phyloP scores from a whole-genome alignment of 2,113 vertebrate species.

The Alethe diademata region DNA sequence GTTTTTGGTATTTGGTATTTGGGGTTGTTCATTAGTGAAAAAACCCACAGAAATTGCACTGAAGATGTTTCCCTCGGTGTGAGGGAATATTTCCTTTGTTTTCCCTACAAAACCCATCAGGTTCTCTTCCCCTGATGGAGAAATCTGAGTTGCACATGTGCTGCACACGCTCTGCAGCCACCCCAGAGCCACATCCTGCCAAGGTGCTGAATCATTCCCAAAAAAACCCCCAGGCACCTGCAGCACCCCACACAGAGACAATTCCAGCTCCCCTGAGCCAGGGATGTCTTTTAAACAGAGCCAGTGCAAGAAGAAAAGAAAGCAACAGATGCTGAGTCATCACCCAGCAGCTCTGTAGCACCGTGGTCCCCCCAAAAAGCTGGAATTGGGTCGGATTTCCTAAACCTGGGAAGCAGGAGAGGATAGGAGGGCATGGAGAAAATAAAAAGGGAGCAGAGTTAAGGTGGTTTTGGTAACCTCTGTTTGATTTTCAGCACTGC shows the following conservation, averaged over 20 bases:
- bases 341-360: fast-evolving
- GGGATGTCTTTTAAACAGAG: fast-evolving
- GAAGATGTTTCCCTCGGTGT: fast-evolving
- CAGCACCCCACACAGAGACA: fast-evolving
- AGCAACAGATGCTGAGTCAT: slow-evolving; percentile 39
- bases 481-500: background rate
- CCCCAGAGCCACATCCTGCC: background rate
- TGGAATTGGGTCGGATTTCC: background rate
- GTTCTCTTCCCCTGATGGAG: background rate
- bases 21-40: background rate
- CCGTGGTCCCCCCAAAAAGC: background rate
- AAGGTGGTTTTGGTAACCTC: background rate
- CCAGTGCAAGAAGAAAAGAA: fast-evolving
- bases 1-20: background rate
- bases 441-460: background rate
- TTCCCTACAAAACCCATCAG: background rate
- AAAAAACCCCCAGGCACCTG: background rate
- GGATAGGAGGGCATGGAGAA: fast-evolving
- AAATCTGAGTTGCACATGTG: background rate
- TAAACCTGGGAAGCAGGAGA: background rate
- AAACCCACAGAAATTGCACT: background rate
- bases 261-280: background rate
- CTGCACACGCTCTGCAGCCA: background rate
- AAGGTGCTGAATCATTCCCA: background rate
- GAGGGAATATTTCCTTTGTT: background rate